These are phyloP conservation scores for Diglossa cyanea DNA, from an alignment of 2,797 vertebrate genomes.

Conservation along the genomic window DNA sequence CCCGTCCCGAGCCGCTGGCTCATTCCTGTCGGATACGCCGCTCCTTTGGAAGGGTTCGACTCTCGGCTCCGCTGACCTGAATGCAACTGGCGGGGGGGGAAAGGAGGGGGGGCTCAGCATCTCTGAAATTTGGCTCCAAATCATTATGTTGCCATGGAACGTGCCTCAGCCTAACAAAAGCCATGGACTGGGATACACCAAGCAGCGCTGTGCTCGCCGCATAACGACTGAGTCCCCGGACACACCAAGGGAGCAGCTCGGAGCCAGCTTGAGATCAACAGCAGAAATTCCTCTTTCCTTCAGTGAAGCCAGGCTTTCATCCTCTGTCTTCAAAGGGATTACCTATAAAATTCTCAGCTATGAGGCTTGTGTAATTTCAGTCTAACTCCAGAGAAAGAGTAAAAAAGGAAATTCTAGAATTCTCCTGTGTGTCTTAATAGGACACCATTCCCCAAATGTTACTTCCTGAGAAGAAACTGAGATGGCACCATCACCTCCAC, in stretches of 20 bases:
- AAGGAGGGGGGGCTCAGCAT: neutral
- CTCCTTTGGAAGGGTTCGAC: neutral
- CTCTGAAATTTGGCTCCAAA: conserved; percentile 36
- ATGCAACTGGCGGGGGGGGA: neutral
- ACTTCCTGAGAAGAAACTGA: neutral
- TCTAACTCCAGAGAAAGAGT: neutral
- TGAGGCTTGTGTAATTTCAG: neutral
- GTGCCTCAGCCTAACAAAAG: conserved; percentile 49
- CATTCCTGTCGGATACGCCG: neutral
- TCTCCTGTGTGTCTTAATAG: neutral
- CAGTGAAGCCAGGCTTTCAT: conserved; percentile 28
- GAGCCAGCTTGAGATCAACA: conserved; percentile 20
- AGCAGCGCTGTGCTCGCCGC: neutral
- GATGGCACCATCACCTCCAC: neutral
- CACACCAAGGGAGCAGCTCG: neutral
- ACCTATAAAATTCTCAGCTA: conserved; percentile 28
- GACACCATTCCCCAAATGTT: neutral
- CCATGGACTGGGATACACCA: neutral
- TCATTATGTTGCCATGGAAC: conserved; percentile 29
- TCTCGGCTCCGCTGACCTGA: conserved; percentile 23
- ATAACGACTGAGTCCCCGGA: accelerated
- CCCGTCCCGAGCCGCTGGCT: neutral
- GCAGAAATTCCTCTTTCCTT: conserved; percentile 46
- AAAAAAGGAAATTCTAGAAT: neutral
- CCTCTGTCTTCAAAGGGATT: conserved; percentile 43